Percentiles rank a stretch among this genome's conserved stretches.
Conservation (phyloP, 2,888 invertebrate genomes). For the Drosophila colorata region DNA sequence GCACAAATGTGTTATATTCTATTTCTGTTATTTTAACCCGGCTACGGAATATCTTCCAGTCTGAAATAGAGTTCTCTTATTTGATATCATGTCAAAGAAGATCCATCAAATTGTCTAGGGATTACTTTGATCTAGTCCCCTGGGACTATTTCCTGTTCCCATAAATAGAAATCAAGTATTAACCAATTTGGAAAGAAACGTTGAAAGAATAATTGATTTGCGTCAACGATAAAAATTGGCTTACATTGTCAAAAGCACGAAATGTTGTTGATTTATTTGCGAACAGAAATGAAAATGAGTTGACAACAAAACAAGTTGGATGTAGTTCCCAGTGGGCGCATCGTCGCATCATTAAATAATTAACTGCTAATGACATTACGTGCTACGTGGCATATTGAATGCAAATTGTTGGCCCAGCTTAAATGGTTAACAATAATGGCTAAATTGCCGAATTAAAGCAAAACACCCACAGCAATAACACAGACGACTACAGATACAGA, state of each 20-base stretch:
- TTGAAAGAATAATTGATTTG: slow-evolving; percentile 7
- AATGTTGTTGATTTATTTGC: slow-evolving; percentile 6
- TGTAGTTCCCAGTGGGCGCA: slow-evolving; percentile 23
- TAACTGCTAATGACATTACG: slow-evolving; percentile 44
- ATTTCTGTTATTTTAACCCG: too few species aligned
- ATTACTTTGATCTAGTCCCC: too few species aligned
- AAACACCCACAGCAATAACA: slow-evolving; percentile 27
- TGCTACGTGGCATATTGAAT: slow-evolving; percentile 28
- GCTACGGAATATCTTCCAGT: neutral
- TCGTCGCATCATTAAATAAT: slow-evolving; percentile 51
- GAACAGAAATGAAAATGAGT: neutral
- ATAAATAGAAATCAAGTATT: neutral
- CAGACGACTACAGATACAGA: slow-evolving; percentile 1
- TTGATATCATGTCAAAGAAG: neutral
- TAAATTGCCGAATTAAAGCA: slow-evolving; percentile 43
- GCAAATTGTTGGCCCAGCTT: slow-evolving; percentile 35
- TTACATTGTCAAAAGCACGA: slow-evolving; percentile 11
- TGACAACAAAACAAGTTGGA: slow-evolving; percentile 7
- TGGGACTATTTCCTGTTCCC: slow-evolving; percentile 6
- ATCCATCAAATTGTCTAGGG: neutral
- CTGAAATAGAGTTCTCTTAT: too few species aligned
- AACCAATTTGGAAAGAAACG: slow-evolving; percentile 4
- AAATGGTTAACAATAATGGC: slow-evolving; percentile 48
- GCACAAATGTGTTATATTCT: too few species aligned
- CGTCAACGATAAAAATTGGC: neutral